These are phyloP conservation scores for Nycticorax nycticorax DNA, from an alignment of 2,113 vertebrate species.

Conservation along the genomic window DNA sequence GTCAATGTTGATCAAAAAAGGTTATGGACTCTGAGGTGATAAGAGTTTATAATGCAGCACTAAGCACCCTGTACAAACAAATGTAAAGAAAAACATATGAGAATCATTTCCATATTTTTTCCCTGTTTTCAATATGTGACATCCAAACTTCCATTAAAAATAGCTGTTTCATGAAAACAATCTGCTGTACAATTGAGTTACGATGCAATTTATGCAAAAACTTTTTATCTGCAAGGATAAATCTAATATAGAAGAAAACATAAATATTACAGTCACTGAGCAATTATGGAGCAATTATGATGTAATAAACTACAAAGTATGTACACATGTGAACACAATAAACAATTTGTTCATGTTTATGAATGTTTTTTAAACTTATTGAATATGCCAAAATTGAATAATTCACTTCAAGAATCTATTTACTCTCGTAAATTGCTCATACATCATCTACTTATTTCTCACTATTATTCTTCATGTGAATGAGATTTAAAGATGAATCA, in stretches of 20 bases:
- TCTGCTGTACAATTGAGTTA: not conserved
- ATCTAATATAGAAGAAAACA: not conserved
- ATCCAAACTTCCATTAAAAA: not conserved
- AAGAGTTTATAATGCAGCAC: not conserved
- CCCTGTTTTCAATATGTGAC: not conserved
- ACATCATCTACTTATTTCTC: not conserved
- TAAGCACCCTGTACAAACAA: not conserved
- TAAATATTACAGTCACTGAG: constrained; percentile 12
- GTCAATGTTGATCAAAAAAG: not conserved
- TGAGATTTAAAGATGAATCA: not conserved
- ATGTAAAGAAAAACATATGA: not conserved
- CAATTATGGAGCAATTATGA: constrained; percentile 21
- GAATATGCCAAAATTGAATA: not conserved
- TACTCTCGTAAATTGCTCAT: not conserved
- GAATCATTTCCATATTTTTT: not conserved
- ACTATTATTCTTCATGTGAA: constrained; percentile 3
- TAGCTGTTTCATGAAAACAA: not conserved
- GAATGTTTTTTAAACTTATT: not conserved
- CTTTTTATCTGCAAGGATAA: not conserved
- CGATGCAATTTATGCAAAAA: not conserved
- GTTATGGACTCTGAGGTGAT: not conserved
- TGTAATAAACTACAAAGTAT: not conserved
- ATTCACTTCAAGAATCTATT: not conserved
- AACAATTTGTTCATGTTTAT: not conserved
- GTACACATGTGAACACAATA: not conserved